Conservation (phyloP, 2,113 vertebrate genomes). For the Machaerirhynchus nigripectus region DNA sequence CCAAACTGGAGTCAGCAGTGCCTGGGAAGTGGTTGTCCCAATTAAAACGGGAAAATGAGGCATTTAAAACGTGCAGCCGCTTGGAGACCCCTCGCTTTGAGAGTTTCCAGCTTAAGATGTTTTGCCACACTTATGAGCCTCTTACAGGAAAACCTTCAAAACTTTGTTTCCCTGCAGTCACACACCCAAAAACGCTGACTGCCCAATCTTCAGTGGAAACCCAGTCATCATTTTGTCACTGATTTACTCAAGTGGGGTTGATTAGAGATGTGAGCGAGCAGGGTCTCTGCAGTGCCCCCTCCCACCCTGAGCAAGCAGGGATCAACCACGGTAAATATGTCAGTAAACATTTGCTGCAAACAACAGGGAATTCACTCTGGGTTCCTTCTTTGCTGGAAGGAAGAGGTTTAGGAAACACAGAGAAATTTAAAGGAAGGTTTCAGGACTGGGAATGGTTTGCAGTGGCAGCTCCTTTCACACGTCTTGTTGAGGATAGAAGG, state of each 20-base stretch:
- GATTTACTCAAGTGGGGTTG: background rate
- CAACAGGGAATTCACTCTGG: rapidly evolving
- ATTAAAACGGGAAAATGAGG: background rate
- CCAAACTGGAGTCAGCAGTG: background rate
- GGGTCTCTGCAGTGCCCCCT: background rate
- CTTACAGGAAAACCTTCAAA: background rate
- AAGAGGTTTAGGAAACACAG: background rate
- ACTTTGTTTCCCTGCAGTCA: background rate
- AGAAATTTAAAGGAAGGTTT: background rate
- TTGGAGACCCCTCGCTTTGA: background rate
- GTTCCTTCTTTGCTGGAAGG: background rate
- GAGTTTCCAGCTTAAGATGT: background rate
- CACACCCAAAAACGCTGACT: background rate
- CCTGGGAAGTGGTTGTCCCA: background rate
- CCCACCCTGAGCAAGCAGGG: background rate
- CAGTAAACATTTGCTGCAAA: background rate
- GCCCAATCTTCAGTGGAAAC: background rate
- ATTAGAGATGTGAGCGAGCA: background rate
- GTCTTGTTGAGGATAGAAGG: background rate
- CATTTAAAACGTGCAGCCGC: background rate
- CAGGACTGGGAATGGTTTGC: background rate
- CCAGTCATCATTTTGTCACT: background rate
- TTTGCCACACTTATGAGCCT: background rate
- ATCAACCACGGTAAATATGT: rapidly evolving
- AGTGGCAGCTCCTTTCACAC: background rate